A percentile compares a stretch with the other conserved stretches of the same genome.
Conservation (phyloP, 2,113 vertebrate species). For the Epinephelus moara region DNA sequence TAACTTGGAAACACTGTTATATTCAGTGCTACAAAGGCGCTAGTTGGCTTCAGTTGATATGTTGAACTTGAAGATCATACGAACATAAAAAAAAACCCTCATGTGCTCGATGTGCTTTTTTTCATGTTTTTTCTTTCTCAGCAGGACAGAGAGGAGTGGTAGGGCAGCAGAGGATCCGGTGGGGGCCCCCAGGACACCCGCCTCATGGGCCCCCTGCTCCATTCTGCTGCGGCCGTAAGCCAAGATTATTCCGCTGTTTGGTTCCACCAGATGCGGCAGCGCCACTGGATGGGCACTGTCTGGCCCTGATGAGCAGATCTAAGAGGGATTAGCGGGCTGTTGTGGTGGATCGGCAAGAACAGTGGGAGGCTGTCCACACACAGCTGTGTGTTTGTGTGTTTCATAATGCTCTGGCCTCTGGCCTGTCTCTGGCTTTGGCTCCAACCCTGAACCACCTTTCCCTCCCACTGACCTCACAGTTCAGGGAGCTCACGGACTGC, state of each 20-base stretch:
- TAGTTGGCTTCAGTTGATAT: background rate
- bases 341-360: constrained; percentile 72
- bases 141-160: constrained; percentile 3
- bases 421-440: constrained; percentile 67
- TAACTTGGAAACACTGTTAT: background rate
- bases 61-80: background rate
- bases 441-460: constrained; percentile 62
- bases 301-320: constrained; percentile 75
- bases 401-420: constrained; percentile 78
- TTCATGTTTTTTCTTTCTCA: constrained; percentile 22
- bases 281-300: constrained; percentile 64
- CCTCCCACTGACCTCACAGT: constrained; percentile 70
- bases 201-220: constrained; percentile 47
- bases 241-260: constrained; percentile 77
- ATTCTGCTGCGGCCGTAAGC: constrained; percentile 58
- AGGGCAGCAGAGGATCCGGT: constrained; percentile 7
- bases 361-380: constrained; percentile 80
- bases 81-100: background rate
- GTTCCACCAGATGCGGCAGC: constrained; percentile 74
- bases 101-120: constrained; percentile 13
- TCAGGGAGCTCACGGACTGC: constrained; percentile 59
- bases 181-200: constrained; percentile 43
- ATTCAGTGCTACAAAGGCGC: background rate
- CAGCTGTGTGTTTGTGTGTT: constrained; percentile 83
- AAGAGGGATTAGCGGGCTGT: constrained; percentile 81